Conservation (phyloP, 2,113 vertebrate species). For the Epinephelus lanceolatus region DNA sequence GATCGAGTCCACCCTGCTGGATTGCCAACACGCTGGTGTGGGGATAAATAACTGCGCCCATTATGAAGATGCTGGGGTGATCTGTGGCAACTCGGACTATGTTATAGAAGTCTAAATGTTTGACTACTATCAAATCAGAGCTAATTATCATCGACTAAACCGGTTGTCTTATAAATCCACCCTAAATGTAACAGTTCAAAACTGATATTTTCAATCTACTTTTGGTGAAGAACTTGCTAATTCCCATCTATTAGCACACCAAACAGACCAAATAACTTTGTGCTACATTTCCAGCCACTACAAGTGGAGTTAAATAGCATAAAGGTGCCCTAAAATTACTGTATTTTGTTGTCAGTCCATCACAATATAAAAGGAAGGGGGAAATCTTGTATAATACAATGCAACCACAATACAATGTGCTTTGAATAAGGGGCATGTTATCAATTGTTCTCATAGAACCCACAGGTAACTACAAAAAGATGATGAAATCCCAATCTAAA, state of each 20-base stretch:
- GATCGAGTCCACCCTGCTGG: constrained; percentile 87
- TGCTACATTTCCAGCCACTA: background rate
- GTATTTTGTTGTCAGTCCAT: background rate
- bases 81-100: constrained; percentile 82
- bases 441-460: background rate
- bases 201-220: background rate
- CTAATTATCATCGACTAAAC: constrained; percentile 13
- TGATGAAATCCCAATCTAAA: background rate
- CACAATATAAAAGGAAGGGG: background rate
- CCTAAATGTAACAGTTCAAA: background rate
- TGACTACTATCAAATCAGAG: background rate
- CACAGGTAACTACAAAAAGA: background rate
- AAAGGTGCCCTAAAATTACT: background rate
- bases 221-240: background rate
- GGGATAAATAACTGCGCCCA: constrained; percentile 91
- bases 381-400: background rate
- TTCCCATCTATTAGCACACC: background rate
- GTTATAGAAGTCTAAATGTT: constrained; percentile 40
- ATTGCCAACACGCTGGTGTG: constrained; percentile 86
- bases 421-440: background rate
- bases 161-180: constrained; percentile 8
- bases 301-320: background rate
- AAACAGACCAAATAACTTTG: background rate
- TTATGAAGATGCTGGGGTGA: constrained; percentile 92
- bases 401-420: too few relatives aligned